A percentile compares a stretch with the other conserved stretches of the same genome.
Evolutionary conservation across 1,140 invertebrate species (phyloP).

Genomic region (Amyelois transitella): DNA sequence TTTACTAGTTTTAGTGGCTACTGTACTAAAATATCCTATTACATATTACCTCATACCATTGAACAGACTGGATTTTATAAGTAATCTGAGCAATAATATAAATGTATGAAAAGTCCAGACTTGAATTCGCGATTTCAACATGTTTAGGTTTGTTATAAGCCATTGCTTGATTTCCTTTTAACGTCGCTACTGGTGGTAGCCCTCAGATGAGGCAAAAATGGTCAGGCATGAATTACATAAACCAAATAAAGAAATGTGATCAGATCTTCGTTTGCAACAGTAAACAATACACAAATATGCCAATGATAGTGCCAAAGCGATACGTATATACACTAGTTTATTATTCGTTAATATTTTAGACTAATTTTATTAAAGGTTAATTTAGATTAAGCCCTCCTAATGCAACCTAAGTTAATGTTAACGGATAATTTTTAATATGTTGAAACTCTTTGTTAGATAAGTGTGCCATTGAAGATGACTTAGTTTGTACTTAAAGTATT

Average conservation of each 20-base stretch:
- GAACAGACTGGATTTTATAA: background rate
- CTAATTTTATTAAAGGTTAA: constrained; percentile 11
- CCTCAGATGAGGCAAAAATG: too few species aligned
- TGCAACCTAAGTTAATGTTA: background rate
- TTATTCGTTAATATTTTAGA: constrained; percentile 15
- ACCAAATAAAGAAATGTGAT: too few species aligned
- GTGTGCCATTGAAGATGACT: background rate
- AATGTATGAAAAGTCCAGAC: background rate
- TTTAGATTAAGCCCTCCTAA: background rate
- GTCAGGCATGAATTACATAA: too few species aligned
- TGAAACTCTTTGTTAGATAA: background rate
- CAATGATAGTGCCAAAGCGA: constrained; percentile 13
- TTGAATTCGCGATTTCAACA: too few species aligned
- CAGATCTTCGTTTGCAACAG: too few species aligned
- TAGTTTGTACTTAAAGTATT: constrained; percentile 1
- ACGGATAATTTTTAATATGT: background rate
- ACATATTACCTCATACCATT: background rate
- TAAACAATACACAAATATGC: background rate
- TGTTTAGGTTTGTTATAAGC: too few species aligned
- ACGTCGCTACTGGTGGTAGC: too few species aligned
- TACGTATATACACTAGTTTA: constrained; percentile 9
- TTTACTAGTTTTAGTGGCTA: background rate
- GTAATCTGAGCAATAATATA: background rate
- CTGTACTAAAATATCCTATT: background rate
- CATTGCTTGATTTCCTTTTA: too few species aligned